Evolutionary conservation across 2,888 invertebrate species (phyloP).

Genomic region (Xylocampa areola): DNA sequence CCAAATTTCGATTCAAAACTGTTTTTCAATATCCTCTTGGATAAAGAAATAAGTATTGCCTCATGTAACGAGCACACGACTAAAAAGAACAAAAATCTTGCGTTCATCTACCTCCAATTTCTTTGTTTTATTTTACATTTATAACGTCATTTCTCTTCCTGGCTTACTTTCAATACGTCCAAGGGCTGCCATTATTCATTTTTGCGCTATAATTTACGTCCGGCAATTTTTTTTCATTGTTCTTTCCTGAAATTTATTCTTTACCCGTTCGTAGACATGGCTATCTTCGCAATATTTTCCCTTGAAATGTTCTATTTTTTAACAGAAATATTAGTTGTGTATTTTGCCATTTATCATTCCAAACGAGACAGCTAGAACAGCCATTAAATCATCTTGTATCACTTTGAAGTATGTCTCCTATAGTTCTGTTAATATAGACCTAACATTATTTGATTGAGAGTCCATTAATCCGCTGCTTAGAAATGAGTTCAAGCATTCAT

Average conservation of each 20-base stretch:
- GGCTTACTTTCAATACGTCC: slow-evolving; percentile 36
- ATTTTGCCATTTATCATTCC: background rate
- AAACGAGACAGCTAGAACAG: too few relatives aligned
- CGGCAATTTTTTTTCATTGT: slow-evolving; percentile 40
- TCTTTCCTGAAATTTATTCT: slow-evolving; percentile 41
- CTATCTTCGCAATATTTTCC: slow-evolving; percentile 14
- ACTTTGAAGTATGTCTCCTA: too few relatives aligned
- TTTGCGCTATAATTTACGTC: slow-evolving; percentile 43
- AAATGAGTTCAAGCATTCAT: too few relatives aligned
- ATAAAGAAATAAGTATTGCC: too few relatives aligned
- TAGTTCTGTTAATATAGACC: too few relatives aligned
- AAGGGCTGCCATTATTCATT: slow-evolving; percentile 44
- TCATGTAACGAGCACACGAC: too few relatives aligned
- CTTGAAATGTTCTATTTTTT: slow-evolving; percentile 20
- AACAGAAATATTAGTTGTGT: too few relatives aligned
- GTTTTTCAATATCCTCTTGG: too few relatives aligned
- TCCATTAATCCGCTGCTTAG: too few relatives aligned
- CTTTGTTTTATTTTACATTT: slow-evolving; percentile 41
- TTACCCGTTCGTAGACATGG: slow-evolving; percentile 14
- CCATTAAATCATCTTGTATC: too few relatives aligned
- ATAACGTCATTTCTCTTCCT: slow-evolving; percentile 17
- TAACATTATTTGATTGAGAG: too few relatives aligned
- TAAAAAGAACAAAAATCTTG: background rate
- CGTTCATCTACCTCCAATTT: slow-evolving; percentile 2
- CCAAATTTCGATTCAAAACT: too few relatives aligned